phyloP scores from a whole-genome alignment of 2,113 vertebrate genomes.

The Sialia sialis region DNA sequence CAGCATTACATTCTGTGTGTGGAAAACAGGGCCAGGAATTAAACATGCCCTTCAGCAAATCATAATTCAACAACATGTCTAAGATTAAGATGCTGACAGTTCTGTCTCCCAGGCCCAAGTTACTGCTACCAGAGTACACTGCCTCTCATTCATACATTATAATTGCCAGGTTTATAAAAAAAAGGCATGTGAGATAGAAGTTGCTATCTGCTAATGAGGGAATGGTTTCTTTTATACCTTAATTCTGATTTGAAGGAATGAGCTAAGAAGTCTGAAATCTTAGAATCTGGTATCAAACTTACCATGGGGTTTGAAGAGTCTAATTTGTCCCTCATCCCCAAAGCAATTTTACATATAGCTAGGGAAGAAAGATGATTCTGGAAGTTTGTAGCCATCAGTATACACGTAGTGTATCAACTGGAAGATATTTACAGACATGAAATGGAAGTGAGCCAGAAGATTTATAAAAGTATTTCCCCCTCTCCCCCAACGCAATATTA shows the following conservation, averaged over 20 bases:
- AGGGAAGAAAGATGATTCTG: not conserved
- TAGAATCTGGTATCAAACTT: not conserved
- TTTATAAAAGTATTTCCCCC: not conserved
- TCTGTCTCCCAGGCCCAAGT: not conserved
- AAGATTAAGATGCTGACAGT: constrained; percentile 26
- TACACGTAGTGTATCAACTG: not conserved
- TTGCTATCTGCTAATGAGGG: not conserved
- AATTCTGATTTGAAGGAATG: not conserved
- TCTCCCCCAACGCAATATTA: not conserved
- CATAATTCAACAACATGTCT: not conserved
- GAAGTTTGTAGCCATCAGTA: not conserved
- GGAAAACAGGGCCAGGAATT: not conserved
- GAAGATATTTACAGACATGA: not conserved
- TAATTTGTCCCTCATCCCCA: not conserved
- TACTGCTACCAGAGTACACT: not conserved
- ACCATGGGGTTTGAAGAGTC: not conserved
- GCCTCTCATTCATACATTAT: not conserved
- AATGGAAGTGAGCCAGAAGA: not conserved
- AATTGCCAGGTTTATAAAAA: not conserved
- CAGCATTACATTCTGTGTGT: not conserved
- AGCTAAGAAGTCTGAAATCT: not conserved
- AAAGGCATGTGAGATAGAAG: not conserved
- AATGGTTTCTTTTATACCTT: not conserved
- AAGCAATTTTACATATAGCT: not conserved
- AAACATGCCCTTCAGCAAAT: constrained; percentile 28